phyloP scores from a whole-genome alignment of 2,113 vertebrate species.

The Seriola quinqueradiata region DNA sequence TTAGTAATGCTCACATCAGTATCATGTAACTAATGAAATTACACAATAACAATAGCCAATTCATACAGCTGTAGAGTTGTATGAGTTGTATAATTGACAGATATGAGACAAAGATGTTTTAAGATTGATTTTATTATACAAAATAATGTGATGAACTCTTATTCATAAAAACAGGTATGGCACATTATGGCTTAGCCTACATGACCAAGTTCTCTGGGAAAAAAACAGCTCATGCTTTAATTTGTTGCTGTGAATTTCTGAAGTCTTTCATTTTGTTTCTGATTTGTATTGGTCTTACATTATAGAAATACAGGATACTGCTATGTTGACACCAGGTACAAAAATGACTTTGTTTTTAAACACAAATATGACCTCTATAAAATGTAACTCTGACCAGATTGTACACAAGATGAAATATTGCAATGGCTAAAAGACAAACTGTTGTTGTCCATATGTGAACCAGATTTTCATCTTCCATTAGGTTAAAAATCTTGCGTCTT shows the following conservation, averaged over 20 bases:
- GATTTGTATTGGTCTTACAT: neutral
- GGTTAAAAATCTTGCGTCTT: slow-evolving; percentile 11
- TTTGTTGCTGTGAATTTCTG: slow-evolving; percentile 5
- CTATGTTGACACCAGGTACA: neutral
- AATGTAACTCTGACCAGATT: slow-evolving; percentile 9
- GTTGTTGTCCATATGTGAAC: neutral
- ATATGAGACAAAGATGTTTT: slow-evolving; percentile 33
- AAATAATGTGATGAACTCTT: slow-evolving; percentile 68
- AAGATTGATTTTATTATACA: slow-evolving; percentile 74
- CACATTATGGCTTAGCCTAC: slow-evolving; percentile 37
- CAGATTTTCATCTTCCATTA: slow-evolving; percentile 9
- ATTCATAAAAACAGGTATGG: slow-evolving; percentile 51
- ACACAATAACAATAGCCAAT: too few relatives aligned
- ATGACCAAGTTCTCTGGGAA: slow-evolving; percentile 27
- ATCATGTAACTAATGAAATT: too few relatives aligned
- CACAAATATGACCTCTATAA: neutral
- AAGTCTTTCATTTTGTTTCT: slow-evolving; percentile 2
- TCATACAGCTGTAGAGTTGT: too few relatives aligned
- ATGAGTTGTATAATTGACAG: neutral
- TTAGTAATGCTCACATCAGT: too few relatives aligned
- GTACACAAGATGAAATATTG: slow-evolving; percentile 28
- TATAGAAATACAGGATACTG: neutral
- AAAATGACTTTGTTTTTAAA: neutral
- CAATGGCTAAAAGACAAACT: slow-evolving; percentile 1
- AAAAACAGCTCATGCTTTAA: neutral